These are phyloP conservation scores for Phrynocephalus forsythii DNA, from an alignment of 2,797 vertebrate species.

Conservation along the genomic window DNA sequence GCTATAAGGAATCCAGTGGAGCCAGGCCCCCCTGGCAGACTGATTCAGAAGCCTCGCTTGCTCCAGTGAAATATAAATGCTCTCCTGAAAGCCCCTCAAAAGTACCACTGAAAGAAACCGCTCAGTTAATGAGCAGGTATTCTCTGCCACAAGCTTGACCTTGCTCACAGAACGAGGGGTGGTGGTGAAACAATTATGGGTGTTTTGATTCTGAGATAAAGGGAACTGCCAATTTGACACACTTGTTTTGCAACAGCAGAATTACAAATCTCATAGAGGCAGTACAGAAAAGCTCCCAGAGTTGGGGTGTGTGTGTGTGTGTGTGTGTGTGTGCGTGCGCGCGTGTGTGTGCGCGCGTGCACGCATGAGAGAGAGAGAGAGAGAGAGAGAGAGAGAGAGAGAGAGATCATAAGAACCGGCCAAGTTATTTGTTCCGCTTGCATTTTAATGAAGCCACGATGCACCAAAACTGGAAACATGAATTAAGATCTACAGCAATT, in stretches of 20 bases:
- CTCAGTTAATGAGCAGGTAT: constrained; percentile 38
- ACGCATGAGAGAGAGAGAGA: too few relatives aligned
- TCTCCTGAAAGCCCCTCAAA: neutral
- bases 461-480: constrained; percentile 35
- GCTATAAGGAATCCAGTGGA: neutral
- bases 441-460: constrained; percentile 47
- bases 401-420: constrained; percentile 3
- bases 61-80: constrained; percentile 4
- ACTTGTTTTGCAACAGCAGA: neutral
- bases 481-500: constrained; percentile 54
- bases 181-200: neutral
- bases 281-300: constrained; percentile 1
- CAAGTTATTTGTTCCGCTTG: constrained; percentile 27
- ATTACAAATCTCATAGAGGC: constrained; percentile 18
- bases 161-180: constrained; percentile 8
- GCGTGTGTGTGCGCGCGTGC: too few relatives aligned
- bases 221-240: constrained; percentile 23
- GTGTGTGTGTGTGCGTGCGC: too few relatives aligned
- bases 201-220: neutral
- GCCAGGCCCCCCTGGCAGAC: neutral
- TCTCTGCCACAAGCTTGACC: constrained; percentile 8
- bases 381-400: too few relatives aligned
- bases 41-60: neutral
- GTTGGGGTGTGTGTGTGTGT: neutral
- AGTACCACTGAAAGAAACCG: neutral